A percentile compares a stretch with the other conserved stretches of the same genome.
Conservation (phyloP, 2,888 invertebrate species). For the Ormyrus nitidulus region DNA sequence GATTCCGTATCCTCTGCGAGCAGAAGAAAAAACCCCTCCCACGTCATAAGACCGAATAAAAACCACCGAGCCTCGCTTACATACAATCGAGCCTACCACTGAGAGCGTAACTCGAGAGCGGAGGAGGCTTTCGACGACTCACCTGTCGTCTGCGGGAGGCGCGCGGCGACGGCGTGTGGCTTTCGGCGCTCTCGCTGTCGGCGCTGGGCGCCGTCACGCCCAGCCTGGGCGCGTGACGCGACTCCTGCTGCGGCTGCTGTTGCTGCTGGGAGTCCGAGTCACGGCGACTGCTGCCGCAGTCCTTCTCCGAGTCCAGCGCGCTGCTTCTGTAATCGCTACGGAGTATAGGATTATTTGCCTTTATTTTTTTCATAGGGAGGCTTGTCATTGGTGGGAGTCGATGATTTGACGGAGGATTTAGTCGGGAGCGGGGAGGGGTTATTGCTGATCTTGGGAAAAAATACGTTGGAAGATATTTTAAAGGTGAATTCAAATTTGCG, state of each 20-base stretch:
- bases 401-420: background rate
- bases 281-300: conserved; percentile 86
- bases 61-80: too few species aligned
- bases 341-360: background rate
- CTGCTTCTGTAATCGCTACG: conserved; percentile 93
- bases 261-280: conserved; percentile 79
- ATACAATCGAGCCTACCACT: too few species aligned
- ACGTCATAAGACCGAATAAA: too few species aligned
- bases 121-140: conserved; percentile 36
- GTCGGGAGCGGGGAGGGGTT: background rate
- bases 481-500: too few species aligned
- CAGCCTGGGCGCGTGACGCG: conserved; percentile 77
- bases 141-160: conserved; percentile 88
- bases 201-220: conserved; percentile 82
- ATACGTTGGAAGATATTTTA: too few species aligned
- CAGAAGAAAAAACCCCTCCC: too few species aligned
- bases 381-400: background rate
- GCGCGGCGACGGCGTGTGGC: conserved; percentile 90
- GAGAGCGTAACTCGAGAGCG: background rate
- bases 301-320: conserved; percentile 92
- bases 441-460: background rate
- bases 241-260: background rate
- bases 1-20: conserved; percentile 87
- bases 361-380: conserved; percentile 2
- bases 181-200: conserved; percentile 92